phyloP scores from a whole-genome alignment of 2,888 invertebrate species.

The Mycogona germanica region DNA sequence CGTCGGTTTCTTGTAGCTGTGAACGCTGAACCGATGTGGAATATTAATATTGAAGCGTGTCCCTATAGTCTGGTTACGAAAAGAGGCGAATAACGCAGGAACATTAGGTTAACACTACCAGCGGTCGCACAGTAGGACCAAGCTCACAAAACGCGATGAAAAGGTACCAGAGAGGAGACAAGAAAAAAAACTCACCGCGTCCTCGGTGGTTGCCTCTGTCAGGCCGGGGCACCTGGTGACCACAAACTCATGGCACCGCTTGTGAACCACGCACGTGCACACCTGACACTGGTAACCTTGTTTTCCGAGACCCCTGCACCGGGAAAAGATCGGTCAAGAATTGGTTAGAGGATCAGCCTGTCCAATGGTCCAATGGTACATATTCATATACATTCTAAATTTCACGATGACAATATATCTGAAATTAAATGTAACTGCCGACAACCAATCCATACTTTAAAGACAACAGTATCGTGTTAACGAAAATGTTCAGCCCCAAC shows the following conservation, averaged over 20 bases:
- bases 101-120: too few species aligned
- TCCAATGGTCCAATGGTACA: too few species aligned
- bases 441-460: too few species aligned
- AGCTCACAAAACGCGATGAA: too few species aligned
- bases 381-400: too few species aligned
- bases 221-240: conserved; percentile 98
- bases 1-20: conserved; percentile 94
- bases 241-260: conserved; percentile 91
- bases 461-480: too few species aligned
- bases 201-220: conserved; percentile 48
- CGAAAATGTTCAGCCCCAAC: too few species aligned
- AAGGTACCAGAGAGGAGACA: background rate
- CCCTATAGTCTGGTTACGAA: conserved; percentile 39
- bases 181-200: conserved; percentile 33
- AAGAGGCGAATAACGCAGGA: too few species aligned
- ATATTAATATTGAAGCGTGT: conserved; percentile 95
- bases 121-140: too few species aligned
- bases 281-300: conserved; percentile 98
- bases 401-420: too few species aligned
- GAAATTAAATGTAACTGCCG: too few species aligned
- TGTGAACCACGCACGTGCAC: conserved; percentile 98
- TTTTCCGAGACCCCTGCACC: conserved; percentile 87
- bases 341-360: too few species aligned
- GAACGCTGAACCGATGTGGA: conserved; percentile 85
- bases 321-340: conserved; percentile 18